Base-by-base conservation (phyloP, 2,113 vertebrate genomes). In the Muntiacus muntjak region DNA sequence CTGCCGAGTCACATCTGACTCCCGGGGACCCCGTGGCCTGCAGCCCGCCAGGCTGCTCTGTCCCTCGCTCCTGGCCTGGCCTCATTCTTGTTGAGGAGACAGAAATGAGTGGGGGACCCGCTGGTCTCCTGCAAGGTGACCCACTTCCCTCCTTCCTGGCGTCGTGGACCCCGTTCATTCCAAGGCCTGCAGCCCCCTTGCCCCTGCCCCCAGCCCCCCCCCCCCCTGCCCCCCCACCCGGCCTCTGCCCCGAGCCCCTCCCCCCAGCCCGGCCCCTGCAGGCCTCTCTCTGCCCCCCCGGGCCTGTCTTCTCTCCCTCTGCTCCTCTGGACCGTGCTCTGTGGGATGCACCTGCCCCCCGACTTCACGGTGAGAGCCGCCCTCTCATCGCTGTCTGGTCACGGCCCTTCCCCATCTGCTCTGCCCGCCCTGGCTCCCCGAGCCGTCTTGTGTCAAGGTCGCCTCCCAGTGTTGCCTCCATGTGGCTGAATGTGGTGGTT, bases 211-310 rank as follows among this genome's bases (percentile, higher is more conserved):
- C 12, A 36, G 17, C 14, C 57, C 33, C 74, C 3, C 47, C 47
- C 47, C 2, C 47, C 47, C 47, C 0, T 47, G 47, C 47, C 47
- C 45, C 45, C 47, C 47, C 12, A 10, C 12, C 47, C 47, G 28
- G 0, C 54, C 19, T 50, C n/a, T 5, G 62, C 87, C 11, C 17
- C 1, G 14, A n/a, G 25, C 15, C 60, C 33, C 64, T 57, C 1
- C 54, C 9, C 50, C 21, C 26, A 64, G 94, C 21, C 5, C 14
- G 0, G 6, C 33, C 36, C 2, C 11, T 1, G 0, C 36, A 1
- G 54, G 9, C 26, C 2, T 21, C 40, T n/a, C 78, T 40, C 10
- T 6, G 2, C 25, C 1, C 60, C 30, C 62, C 50, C 7, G 30
- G 62, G n/a, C 25, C 71, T 6, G 0, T 58, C n/a, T 33, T 47